Evolutionary conservation across 1,140 invertebrate species (phyloP).

Genomic region (Bombus waltoni): DNA sequence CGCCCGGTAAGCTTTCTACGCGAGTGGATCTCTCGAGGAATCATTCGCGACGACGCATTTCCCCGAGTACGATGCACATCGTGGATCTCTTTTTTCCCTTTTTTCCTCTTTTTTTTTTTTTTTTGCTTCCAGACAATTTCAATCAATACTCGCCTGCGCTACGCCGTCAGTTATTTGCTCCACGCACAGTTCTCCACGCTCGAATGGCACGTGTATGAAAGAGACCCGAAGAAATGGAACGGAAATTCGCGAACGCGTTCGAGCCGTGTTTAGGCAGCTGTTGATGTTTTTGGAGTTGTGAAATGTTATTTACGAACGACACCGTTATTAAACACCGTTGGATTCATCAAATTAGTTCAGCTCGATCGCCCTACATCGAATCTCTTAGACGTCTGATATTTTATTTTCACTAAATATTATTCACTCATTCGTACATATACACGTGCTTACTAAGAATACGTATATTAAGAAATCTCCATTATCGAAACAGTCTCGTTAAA

Average conservation of each 20-base stretch:
- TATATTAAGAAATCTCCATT: not conserved
- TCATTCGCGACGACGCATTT: not conserved
- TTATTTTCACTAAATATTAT: not conserved
- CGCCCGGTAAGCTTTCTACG: not conserved
- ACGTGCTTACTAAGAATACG: no score
- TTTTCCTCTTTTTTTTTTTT: no score
- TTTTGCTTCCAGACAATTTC: slow-evolving; percentile 12
- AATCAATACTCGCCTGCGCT: slow-evolving; percentile 19
- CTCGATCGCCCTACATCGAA: no score
- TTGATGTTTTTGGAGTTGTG: not conserved
- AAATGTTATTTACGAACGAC: not conserved
- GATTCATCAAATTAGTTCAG: not conserved
- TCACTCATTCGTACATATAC: no score
- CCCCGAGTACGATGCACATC: not conserved
- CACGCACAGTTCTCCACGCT: slow-evolving; percentile 11
- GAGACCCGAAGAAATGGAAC: slow-evolving; percentile 11
- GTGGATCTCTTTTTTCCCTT: not conserved
- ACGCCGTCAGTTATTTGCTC: slow-evolving; percentile 17
- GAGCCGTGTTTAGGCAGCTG: not conserved
- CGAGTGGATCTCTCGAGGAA: not conserved
- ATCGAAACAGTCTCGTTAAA: not conserved
- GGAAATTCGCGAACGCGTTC: slow-evolving; percentile 3
- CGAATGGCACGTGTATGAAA: not conserved
- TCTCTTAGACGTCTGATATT: not conserved
- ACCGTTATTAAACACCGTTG: no score